Evolutionary conservation across 1,140 invertebrate genomes (phyloP), one percentile per base, ranked within the genome.

Genomic region (Akabosia matsudoensis): DNA sequence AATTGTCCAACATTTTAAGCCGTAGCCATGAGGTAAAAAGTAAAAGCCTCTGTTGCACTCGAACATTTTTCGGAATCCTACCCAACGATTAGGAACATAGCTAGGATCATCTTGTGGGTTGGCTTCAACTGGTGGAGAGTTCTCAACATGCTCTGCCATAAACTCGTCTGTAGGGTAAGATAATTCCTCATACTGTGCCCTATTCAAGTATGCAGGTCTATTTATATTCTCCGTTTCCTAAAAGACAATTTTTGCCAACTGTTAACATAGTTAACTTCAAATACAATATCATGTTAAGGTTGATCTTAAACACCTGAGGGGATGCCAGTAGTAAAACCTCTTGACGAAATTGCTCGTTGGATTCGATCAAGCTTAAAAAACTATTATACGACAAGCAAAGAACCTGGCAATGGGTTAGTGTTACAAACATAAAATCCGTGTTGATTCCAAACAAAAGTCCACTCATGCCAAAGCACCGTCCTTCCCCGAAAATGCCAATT

Each of bases 321-420:
- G 56, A 64, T 24, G 56, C n/a, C n/a, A n/a, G 45, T 14, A n/a
- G 13, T 52, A 14, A n/a, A 45, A 24, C 26, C 2, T 70, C 67
- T 10, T 33, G 33, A 30, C 26, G 67, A 34, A 70, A 70, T 4
- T 10, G 7, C 22, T 22, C 13, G 30, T 30, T 33, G 13, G 28
- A 34, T 4, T 31, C n/a, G 0, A 70, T 33, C 2, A 80, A 30
- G 1, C 74, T 34, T 1, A 76, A 54, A 73, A 79, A 78, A 52
- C 77, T 78, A 2, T 76, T 74, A 52, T 52, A 73, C n/a, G 52
- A 18, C 1, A 81, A 54, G 51, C 80, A 81, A 31, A 79, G 79
- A 16, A 81, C 71, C 10, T 76, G 67, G 37, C 80, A 81, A 37
- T 79, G 64, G 0, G 78, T 81, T n/a, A 74, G 28, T 18, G 78